Evolutionary conservation across 2,113 vertebrate species (phyloP).

Genomic region (Pagrus major): DNA sequence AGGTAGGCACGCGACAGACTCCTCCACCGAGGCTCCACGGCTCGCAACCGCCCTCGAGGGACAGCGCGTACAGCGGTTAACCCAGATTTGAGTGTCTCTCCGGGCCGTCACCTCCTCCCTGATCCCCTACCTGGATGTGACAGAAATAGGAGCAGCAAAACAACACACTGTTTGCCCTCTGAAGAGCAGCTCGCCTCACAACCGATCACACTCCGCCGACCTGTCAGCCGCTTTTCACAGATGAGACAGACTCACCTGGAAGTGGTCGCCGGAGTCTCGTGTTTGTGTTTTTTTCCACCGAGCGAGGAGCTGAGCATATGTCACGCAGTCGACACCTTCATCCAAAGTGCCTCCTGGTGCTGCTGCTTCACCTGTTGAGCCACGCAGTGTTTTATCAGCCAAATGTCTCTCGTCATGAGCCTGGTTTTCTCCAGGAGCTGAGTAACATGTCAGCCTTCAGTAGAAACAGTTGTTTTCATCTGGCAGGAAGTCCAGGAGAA

Average conservation of each 20-base stretch:
- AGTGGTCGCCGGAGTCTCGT: conserved; percentile 23
- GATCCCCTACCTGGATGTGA: conserved; percentile 77
- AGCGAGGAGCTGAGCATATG: conserved; percentile 45
- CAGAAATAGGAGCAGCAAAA: conserved; percentile 54
- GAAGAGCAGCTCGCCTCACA: conserved; percentile 37
- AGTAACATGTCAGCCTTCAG: background rate
- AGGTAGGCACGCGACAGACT: conserved; percentile 40
- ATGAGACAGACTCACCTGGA: conserved; percentile 69
- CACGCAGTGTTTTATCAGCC: background rate
- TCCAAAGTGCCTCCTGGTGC: background rate
- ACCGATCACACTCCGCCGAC: conserved; percentile 3
- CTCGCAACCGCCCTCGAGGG: conserved; percentile 61
- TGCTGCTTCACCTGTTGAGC: conserved; percentile 47
- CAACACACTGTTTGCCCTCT: background rate
- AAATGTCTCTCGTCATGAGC: background rate
- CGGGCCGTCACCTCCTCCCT: conserved; percentile 51
- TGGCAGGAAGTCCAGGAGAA: no score
- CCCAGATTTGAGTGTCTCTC: conserved; percentile 77
- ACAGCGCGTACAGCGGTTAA: conserved; percentile 74
- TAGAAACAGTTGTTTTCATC: background rate
- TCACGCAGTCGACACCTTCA: conserved; percentile 46
- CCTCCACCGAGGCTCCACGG: conserved; percentile 17
- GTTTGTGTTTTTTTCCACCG: background rate
- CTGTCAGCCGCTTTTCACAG: conserved; percentile 3
- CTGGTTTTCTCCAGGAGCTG: background rate